Conservation (phyloP, 2,113 vertebrate genomes). For the Otocyon megalotis region DNA sequence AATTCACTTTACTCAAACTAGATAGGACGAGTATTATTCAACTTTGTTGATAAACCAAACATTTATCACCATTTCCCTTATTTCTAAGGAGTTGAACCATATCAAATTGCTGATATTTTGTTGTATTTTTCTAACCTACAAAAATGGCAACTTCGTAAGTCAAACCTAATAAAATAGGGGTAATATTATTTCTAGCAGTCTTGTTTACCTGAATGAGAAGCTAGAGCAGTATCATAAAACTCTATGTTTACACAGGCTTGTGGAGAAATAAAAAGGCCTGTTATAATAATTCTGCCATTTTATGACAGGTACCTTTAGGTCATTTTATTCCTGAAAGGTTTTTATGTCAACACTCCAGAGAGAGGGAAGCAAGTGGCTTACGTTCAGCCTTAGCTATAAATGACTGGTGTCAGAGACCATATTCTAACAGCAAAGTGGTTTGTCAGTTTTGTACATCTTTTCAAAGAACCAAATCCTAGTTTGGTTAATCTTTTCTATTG, state of each 20-base stretch:
- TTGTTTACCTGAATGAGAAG: background rate
- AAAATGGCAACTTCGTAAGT: background rate
- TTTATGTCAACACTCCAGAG: background rate
- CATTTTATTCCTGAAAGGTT: background rate
- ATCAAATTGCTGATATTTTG: background rate
- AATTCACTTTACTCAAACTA: constrained; percentile 11
- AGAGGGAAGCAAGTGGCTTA: background rate
- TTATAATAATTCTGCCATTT: background rate
- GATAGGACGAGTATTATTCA: background rate
- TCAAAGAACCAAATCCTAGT: background rate
- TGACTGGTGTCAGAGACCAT: background rate
- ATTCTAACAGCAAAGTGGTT: background rate
- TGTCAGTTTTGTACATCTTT: background rate
- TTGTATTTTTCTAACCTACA: background rate
- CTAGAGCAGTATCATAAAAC: background rate
- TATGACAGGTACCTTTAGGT: background rate
- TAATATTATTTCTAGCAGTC: background rate
- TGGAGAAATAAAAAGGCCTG: background rate
- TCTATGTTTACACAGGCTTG: background rate
- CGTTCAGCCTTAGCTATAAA: background rate
- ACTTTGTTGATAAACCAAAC: background rate
- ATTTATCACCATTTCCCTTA: background rate
- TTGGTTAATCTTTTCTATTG: background rate
- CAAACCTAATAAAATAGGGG: background rate
- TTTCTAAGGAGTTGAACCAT: background rate